Evolutionary conservation across 2,113 vertebrate genomes (phyloP).

Genomic region (Cyphomyrus discorhynchus): DNA sequence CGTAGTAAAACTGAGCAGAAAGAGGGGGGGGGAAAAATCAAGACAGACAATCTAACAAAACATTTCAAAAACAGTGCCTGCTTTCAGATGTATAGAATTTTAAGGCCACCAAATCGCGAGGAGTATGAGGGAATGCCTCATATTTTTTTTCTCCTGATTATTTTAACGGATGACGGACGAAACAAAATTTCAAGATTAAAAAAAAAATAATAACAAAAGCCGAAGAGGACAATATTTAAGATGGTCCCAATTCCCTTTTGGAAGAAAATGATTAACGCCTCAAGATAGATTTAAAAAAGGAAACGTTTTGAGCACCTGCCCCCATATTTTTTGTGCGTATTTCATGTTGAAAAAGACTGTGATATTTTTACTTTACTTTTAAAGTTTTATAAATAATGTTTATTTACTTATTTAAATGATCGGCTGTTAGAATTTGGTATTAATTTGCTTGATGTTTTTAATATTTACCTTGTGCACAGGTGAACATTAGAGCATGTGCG

Average conservation of each 20-base stretch:
- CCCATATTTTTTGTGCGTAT: constrained; percentile 65
- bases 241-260: constrained; percentile 39
- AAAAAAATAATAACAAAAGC: constrained; percentile 43
- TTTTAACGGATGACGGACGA: constrained; percentile 35
- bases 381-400: constrained; percentile 84
- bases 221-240: constrained; percentile 34
- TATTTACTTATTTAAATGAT: constrained; percentile 96
- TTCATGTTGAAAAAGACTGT: constrained; percentile 74
- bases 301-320: constrained; percentile 55
- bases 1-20: constrained; percentile 43
- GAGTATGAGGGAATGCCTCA: constrained; percentile 50
- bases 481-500: constrained; percentile 78
- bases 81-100: constrained; percentile 48
- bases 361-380: constrained; percentile 77
- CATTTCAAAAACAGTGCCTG: constrained; percentile 60
- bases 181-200: constrained; percentile 43
- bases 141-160: constrained; percentile 50
- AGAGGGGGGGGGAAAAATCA: constrained; percentile 42
- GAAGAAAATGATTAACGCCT: constrained; percentile 53
- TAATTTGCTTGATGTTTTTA: constrained; percentile 80
- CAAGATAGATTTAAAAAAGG: constrained; percentile 36
- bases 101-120: constrained; percentile 55
- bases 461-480: constrained; percentile 77
- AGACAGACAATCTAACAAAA: constrained; percentile 59
- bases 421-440: constrained; percentile 74